Percentiles rank a stretch among this genome's conserved stretches.
Evolutionary conservation across 1,140 invertebrate genomes (phyloP).

Genomic region (Ostrea edulis): DNA sequence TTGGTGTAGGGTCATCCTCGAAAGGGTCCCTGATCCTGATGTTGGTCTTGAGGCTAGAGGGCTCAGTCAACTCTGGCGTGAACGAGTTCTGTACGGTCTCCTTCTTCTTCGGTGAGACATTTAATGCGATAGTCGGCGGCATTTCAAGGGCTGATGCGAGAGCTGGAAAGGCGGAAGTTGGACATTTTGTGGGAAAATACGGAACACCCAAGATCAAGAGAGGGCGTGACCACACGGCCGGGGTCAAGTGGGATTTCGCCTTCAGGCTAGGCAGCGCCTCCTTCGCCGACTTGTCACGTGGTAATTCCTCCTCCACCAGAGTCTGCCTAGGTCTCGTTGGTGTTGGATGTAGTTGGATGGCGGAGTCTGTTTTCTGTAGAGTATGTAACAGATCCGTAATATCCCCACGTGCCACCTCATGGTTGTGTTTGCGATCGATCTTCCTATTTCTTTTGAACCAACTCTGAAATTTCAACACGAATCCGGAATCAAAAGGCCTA

Average conservation of each 20-base stretch:
- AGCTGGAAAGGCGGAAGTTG: neutral
- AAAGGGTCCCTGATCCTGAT: neutral
- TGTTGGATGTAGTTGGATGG: neutral
- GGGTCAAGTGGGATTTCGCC: neutral
- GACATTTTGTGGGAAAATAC: neutral
- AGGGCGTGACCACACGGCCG: neutral
- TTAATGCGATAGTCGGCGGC: neutral
- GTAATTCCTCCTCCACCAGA: neutral
- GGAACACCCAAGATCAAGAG: neutral
- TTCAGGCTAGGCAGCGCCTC: neutral
- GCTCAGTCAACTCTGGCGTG: neutral
- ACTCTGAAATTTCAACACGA: neutral
- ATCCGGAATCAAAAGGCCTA: neutral
- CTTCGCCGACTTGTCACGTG: neutral
- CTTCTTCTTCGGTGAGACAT: neutral
- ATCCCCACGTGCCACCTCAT: neutral
- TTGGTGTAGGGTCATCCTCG: neutral
- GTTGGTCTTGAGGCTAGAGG: neutral
- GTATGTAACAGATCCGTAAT: neutral
- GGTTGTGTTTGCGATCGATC: neutral
- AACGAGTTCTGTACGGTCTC: neutral
- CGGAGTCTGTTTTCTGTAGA: neutral
- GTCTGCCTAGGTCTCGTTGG: neutral
- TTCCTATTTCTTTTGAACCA: slow-evolving; percentile 19
- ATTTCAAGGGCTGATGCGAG: neutral